Conservation (phyloP, 2,888 invertebrate genomes). For the Leptopilina myrica region DNA sequence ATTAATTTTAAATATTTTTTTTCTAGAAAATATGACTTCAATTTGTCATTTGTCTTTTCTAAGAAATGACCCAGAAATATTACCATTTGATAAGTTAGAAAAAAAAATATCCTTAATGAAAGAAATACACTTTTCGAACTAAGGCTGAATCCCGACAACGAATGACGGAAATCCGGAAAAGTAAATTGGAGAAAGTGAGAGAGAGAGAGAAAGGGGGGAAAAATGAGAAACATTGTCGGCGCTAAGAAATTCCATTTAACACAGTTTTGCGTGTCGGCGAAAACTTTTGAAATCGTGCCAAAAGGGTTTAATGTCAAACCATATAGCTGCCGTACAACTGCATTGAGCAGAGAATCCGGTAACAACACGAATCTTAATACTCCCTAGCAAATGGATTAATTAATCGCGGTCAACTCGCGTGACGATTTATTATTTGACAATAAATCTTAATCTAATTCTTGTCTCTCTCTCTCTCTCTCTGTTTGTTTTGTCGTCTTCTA, state of each 20-base stretch:
- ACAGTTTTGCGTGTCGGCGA: constrained; percentile 19
- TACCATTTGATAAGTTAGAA: too few relatives aligned
- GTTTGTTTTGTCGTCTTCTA: not conserved
- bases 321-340: not conserved
- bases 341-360: not conserved
- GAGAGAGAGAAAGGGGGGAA: not conserved
- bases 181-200: too few relatives aligned
- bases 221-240: not conserved
- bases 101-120: too few relatives aligned
- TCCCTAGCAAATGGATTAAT: constrained; percentile 27
- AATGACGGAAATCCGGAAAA: constrained; percentile 33
- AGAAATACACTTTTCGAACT: too few relatives aligned
- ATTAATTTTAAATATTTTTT: too few relatives aligned
- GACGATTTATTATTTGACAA: constrained; percentile 33
- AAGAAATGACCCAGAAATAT: too few relatives aligned
- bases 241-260: constrained; percentile 33
- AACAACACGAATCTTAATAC: constrained; percentile 27
- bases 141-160: not conserved
- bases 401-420: constrained; percentile 17
- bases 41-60: too few relatives aligned
- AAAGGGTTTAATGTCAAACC: constrained; percentile 16
- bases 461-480: not conserved
- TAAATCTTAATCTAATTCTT: constrained; percentile 28
- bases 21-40: too few relatives aligned
- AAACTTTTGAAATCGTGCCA: constrained; percentile 36